Evolutionary conservation across 64 coral and sea anemone species (phyloP), one percentile per base, ranked within the genome.

Genomic region (Stichodactyla mertensii): DNA sequence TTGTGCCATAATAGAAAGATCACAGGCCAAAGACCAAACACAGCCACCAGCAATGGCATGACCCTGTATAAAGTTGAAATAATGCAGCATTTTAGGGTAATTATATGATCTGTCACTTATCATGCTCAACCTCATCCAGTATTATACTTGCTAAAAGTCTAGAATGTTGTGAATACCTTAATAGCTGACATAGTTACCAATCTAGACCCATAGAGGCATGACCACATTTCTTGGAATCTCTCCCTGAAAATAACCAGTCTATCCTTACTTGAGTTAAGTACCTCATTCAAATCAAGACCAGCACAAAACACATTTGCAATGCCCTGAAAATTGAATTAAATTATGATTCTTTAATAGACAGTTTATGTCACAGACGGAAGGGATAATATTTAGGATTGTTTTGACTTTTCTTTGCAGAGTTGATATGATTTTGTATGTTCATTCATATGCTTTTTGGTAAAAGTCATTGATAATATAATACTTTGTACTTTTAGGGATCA

Each of bases 31-130:
- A 16, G 87, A 69, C 15, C 89, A 31, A 5, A 95, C 91, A 92
- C 91, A 92, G 28, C 94, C 94, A 31, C 91, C 94, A 85, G 94
- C 94, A 27, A 95, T 67, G 0, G 94, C 94, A 87, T 95, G 94
- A 10, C 94, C 94, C 94, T 95, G 51, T 84, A 31, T 1, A 31
- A 31, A 12, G 19, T 53, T 16, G 79, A 9, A 61, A 45, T 45
- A 45, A 45, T 45, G 36, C 36, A 45, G 36, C 36, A 45, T 45
- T 45, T 45, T 45, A 45, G 3, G 36, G 36, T 45, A 45, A 45
- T 45, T 45, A 45, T 45, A 45, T 45, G 36, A 45, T 45, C 36
- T 45, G 36, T 45, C 36, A 45, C 36, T 45, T 45, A 45, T 45
- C 36, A 45, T 45, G 36, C 36, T 45, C 36, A 45, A 45, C 36